Conservation (phyloP, 2,797 vertebrate species). For the Sebastes matsubarae region DNA sequence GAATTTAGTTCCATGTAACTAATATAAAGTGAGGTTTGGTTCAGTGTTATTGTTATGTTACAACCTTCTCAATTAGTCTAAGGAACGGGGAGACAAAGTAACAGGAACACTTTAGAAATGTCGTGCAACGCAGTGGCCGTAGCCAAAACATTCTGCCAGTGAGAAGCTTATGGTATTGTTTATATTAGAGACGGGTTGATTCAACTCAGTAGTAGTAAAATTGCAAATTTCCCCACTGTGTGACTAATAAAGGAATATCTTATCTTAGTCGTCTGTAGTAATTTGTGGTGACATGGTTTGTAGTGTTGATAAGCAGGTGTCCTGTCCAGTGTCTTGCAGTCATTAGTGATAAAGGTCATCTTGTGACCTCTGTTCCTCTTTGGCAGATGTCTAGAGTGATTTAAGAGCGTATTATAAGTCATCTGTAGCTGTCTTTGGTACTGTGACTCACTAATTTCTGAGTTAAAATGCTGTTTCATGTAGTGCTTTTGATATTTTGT, state of each 20-base stretch:
- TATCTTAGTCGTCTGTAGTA: background rate
- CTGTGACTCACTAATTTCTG: background rate
- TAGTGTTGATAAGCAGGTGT: background rate
- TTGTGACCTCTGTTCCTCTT: background rate
- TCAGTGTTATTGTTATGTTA: background rate
- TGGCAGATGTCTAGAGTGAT: background rate
- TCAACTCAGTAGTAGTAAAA: background rate
- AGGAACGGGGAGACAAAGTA: background rate
- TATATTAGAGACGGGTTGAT: background rate
- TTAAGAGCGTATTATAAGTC: background rate
- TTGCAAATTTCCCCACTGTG: too few species aligned
- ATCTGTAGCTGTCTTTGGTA: background rate
- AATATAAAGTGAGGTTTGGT: too few species aligned
- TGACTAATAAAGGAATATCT: too few species aligned
- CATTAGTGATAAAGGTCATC: background rate
- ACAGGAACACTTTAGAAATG: conserved; percentile 13
- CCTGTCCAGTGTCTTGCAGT: background rate
- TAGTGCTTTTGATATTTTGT: background rate
- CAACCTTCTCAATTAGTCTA: background rate
- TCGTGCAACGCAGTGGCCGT: background rate
- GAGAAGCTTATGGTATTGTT: conserved; percentile 32
- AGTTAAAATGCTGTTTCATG: background rate
- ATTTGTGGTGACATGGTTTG: background rate
- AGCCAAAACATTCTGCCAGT: conserved; percentile 30
- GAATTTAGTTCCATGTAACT: too few species aligned